A percentile compares a stretch with the other conserved stretches of the same genome.
Conservation (phyloP, 2,113 vertebrate genomes). For the Lepus americanus region DNA sequence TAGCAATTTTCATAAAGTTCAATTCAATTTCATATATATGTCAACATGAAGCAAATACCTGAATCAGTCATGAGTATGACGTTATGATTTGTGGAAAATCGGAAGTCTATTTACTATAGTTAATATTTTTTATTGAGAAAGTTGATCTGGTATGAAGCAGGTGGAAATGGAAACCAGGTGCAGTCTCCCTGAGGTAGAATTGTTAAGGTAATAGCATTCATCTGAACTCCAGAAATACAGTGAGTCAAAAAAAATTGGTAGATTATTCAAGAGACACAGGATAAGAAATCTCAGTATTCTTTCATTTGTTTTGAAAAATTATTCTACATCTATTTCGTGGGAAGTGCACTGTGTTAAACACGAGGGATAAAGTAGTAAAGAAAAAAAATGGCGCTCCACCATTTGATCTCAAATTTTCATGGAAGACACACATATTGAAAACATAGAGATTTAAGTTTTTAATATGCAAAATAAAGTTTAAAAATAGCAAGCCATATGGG, state of each 20-base stretch:
- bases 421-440: neutral
- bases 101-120: neutral
- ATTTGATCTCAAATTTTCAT: neutral
- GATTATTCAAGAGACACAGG: neutral
- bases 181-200: neutral
- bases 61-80: neutral
- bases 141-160: neutral
- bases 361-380: neutral
- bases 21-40: neutral
- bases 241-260: neutral
- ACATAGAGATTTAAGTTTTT: neutral
- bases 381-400: neutral
- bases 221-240: neutral
- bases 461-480: neutral
- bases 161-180: neutral
- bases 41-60: neutral
- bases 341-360: neutral
- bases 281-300: neutral
- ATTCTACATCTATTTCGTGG: neutral
- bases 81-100: neutral
- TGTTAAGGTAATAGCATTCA: neutral
- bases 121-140: constrained; percentile 50
- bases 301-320: neutral
- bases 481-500: neutral
- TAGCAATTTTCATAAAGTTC: neutral